Evolutionary conservation across 2,113 vertebrate species (phyloP).

Genomic region (Silurus glanis): DNA sequence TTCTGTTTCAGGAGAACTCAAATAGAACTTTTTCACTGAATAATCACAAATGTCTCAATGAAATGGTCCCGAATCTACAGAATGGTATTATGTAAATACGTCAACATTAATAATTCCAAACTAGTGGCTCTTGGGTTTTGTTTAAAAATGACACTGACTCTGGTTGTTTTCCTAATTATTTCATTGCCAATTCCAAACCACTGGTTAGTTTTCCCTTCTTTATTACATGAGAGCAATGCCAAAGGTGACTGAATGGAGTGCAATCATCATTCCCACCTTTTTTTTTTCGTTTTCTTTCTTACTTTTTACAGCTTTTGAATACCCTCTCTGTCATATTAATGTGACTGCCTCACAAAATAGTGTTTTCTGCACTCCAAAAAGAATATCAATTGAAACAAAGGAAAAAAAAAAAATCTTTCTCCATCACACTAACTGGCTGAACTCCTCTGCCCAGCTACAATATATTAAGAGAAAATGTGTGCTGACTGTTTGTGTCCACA

Average conservation of each 20-base stretch:
- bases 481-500: constrained; percentile 61
- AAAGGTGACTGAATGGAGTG: neutral
- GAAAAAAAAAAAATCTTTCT: constrained; percentile 61
- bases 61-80: neutral
- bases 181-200: neutral
- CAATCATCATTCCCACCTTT: neutral
- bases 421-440: constrained; percentile 60
- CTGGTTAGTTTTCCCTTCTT: neutral
- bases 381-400: constrained; percentile 50
- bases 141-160: neutral
- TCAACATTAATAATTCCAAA: neutral
- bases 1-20: neutral
- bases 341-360: constrained; percentile 5
- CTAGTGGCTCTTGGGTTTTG: neutral
- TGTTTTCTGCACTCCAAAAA: neutral
- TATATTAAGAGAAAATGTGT: constrained; percentile 66
- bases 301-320: neutral
- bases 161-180: neutral
- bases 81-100: neutral
- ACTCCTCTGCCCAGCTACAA: constrained; percentile 61
- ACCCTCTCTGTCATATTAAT: neutral
- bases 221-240: neutral
- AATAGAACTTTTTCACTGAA: neutral
- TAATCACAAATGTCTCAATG: neutral
- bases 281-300: neutral